Percentiles rank a stretch among this genome's conserved stretches.
phyloP scores from a whole-genome alignment of 64 coral and sea anemone genomes.

The Actinia equina region DNA sequence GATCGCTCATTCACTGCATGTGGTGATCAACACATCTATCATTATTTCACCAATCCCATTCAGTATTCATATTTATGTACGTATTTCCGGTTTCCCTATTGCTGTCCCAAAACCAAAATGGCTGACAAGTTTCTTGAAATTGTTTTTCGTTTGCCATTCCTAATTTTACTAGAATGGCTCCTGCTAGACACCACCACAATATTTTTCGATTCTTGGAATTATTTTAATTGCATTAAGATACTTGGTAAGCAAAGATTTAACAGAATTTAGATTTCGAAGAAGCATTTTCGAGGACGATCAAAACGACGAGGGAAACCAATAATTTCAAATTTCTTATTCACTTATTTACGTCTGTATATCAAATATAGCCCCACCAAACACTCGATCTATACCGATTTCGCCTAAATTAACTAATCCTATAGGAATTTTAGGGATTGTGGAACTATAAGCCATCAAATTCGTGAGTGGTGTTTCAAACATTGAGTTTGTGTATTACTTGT shows the following conservation, averaged over 20 bases:
- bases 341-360: no score
- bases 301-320: no score
- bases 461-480: no score
- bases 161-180: slow-evolving; percentile 76
- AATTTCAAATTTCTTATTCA: no score
- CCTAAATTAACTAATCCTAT: not conserved
- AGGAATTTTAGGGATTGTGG: not conserved
- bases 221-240: slow-evolving; percentile 66
- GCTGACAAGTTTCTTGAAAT: slow-evolving; percentile 60
- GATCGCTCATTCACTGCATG: no score
- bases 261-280: not conserved
- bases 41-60: no score
- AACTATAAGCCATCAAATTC: not conserved
- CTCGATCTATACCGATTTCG: not conserved
- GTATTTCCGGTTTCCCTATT: not conserved
- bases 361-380: no score
- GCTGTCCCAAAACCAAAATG: slow-evolving; percentile 40
- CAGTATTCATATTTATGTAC: no score
- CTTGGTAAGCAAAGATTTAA: slow-evolving; percentile 47
- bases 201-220: slow-evolving; percentile 50
- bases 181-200: slow-evolving; percentile 49
- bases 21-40: no score
- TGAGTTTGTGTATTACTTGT: no score
- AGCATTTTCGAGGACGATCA: no score
- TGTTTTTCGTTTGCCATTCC: slow-evolving; percentile 78